phyloP scores from a whole-genome alignment of 2,888 invertebrate genomes.

The Chymomyza amoena region DNA sequence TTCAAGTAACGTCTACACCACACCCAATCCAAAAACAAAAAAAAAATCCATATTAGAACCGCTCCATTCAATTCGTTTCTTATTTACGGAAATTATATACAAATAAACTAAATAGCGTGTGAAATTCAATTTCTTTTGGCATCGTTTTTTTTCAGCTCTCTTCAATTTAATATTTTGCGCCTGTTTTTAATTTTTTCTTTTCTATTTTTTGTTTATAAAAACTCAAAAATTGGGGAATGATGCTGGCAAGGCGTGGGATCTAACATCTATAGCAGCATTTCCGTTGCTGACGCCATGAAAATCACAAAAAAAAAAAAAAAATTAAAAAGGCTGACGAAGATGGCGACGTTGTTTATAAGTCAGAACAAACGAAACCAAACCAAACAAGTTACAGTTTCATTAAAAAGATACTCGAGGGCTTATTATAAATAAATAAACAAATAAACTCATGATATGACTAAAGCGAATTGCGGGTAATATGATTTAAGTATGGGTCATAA shows the following conservation, averaged over 20 bases:
- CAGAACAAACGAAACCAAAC: slow-evolving; percentile 12
- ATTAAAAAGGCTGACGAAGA: not conserved
- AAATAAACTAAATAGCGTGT: slow-evolving; percentile 59
- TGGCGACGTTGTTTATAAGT: slow-evolving; percentile 10
- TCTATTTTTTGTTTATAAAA: slow-evolving; percentile 50
- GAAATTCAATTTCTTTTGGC: slow-evolving; percentile 49
- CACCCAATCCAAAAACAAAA: not conserved
- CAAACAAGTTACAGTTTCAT: slow-evolving; percentile 32
- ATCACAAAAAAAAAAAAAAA: slow-evolving; percentile 2
- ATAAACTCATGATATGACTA: slow-evolving; percentile 18
- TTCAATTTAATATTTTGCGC: slow-evolving; percentile 20
- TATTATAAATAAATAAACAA: slow-evolving; percentile 41
- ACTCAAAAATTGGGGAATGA: slow-evolving; percentile 18
- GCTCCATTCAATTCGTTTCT: slow-evolving; percentile 19
- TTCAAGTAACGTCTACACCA: not conserved
- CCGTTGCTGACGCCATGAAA: slow-evolving; percentile 59
- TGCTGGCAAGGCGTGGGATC: slow-evolving; percentile 39
- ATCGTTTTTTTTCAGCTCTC: slow-evolving; percentile 10
- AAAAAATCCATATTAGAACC: not conserved
- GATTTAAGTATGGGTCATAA: slow-evolving; percentile 24
- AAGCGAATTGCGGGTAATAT: slow-evolving; percentile 23
- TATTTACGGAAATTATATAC: slow-evolving; percentile 27
- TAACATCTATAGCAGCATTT: slow-evolving; percentile 52
- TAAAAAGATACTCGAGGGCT: slow-evolving; percentile 20
- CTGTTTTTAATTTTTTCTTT: slow-evolving; percentile 6